Conservation (phyloP, 2,888 invertebrate genomes). For the Diaprepes abbreviatus region DNA sequence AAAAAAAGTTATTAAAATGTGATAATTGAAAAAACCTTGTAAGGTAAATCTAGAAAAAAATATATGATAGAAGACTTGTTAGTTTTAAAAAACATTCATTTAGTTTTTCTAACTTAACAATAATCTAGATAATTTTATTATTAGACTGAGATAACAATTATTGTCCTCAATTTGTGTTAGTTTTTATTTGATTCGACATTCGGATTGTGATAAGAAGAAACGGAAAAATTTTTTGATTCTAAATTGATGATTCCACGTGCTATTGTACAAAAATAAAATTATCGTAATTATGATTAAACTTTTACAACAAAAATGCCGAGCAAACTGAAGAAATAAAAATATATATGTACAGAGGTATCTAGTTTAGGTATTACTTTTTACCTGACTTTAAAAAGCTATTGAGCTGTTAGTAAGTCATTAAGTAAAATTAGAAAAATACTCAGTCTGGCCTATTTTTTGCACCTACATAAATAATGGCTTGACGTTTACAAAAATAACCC, state of each 20-base stretch:
- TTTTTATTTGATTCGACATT: background rate
- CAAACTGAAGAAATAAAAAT: too few relatives aligned
- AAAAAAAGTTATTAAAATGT: background rate
- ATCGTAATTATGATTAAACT: too few relatives aligned
- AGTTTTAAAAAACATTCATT: background rate
- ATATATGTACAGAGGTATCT: too few relatives aligned
- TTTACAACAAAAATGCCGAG: too few relatives aligned
- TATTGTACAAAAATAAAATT: too few relatives aligned
- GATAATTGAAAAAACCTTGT: background rate
- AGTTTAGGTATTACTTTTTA: background rate
- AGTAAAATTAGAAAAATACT: slow-evolving; percentile 44
- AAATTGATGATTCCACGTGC: too few relatives aligned
- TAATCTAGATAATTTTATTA: background rate
- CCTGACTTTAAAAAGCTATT: slow-evolving; percentile 14
- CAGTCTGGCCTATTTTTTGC: slow-evolving; percentile 45
- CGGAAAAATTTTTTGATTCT: background rate
- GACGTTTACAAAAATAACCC: slow-evolving; percentile 39
- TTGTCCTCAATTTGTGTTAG: background rate
- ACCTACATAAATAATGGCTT: slow-evolving; percentile 42
- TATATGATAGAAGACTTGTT: background rate
- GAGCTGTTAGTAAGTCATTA: slow-evolving; percentile 38
- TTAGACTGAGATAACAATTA: background rate
- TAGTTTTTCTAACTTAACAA: background rate
- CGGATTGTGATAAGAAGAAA: background rate
- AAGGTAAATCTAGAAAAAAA: background rate